These are phyloP conservation scores for Phymanthus crucifer DNA, from an alignment of 92 coral and sea anemone species.

Conservation along the genomic window DNA sequence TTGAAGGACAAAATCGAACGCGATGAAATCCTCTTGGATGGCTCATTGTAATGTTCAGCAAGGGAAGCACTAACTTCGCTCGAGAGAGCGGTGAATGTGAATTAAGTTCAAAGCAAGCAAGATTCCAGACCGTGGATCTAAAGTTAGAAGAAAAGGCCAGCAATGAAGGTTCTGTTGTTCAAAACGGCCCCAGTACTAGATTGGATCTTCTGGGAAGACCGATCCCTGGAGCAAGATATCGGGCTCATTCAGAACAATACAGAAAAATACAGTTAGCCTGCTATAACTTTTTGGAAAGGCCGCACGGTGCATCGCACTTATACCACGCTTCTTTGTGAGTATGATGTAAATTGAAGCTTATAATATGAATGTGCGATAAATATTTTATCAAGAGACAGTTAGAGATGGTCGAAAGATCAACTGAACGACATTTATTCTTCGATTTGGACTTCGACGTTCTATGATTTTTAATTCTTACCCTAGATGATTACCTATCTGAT, in stretches of 20 bases:
- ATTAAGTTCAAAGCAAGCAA: constrained; percentile 21
- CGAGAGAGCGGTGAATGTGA: constrained; percentile 55
- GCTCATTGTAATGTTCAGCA: constrained; percentile 27
- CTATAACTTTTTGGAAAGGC: constrained; percentile 93
- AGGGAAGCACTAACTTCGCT: constrained; percentile 47
- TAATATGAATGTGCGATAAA: constrained; percentile 23
- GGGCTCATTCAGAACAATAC: constrained; percentile 49
- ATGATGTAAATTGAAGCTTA: neutral
- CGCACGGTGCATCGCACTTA: constrained; percentile 53
- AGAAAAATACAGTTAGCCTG: constrained; percentile 64
- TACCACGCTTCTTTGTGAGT: constrained; percentile 70
- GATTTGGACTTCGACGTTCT: neutral
- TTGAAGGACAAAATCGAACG: constrained; percentile 8
- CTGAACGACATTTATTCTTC: neutral
- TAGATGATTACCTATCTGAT: neutral
- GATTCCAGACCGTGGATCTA: constrained; percentile 34
- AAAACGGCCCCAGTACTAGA: constrained; percentile 49
- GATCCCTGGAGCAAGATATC: constrained; percentile 24
- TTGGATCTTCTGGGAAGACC: constrained; percentile 47
- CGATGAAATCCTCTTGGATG: constrained; percentile 33
- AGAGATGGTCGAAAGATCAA: constrained; percentile 27
- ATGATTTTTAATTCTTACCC: neutral
- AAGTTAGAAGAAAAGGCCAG: constrained; percentile 35
- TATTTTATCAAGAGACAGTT: constrained; percentile 47
- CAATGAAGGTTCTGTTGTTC: constrained; percentile 28